Evolutionary conservation across 2,113 vertebrate species (phyloP).

Genomic region (Pavo muticus): DNA sequence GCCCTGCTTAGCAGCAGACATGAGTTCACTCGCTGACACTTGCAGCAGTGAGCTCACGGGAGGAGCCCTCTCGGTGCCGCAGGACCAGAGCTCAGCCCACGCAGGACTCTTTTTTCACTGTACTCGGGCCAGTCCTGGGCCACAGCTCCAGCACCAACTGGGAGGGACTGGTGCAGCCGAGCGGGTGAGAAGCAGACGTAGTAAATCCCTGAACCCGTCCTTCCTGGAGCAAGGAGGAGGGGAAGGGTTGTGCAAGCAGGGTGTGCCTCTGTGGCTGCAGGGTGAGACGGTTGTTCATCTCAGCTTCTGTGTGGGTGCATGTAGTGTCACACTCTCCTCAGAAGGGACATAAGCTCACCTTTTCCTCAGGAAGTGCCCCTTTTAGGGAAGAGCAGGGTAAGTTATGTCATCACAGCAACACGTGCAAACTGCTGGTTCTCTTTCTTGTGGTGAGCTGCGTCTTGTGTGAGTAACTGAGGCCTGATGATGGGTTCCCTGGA

Average conservation of each 20-base stretch:
- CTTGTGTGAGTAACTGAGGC: background rate
- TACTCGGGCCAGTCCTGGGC: background rate
- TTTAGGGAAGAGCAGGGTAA: background rate
- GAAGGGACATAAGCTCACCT: background rate
- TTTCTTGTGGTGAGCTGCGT: background rate
- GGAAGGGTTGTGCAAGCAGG: constrained; percentile 13
- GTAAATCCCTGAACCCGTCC: background rate
- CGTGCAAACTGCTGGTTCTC: rapidly evolving
- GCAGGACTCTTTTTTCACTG: rapidly evolving
- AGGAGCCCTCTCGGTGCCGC: background rate
- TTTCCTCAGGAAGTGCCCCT: background rate
- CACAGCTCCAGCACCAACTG: background rate
- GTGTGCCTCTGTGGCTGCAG: rapidly evolving
- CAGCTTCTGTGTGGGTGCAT: background rate
- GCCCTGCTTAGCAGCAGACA: rapidly evolving
- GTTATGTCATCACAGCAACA: background rate
- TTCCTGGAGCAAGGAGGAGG: constrained; percentile 17
- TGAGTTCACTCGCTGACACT: background rate
- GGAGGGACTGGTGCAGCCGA: background rate
- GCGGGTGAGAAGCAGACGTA: background rate
- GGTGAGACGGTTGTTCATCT: background rate
- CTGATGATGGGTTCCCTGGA: background rate
- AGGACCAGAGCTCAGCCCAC: background rate
- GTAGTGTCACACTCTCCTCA: background rate
- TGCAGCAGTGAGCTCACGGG: rapidly evolving